Conservation (phyloP, 2,888 invertebrate species). For the Steromphala cineraria region DNA sequence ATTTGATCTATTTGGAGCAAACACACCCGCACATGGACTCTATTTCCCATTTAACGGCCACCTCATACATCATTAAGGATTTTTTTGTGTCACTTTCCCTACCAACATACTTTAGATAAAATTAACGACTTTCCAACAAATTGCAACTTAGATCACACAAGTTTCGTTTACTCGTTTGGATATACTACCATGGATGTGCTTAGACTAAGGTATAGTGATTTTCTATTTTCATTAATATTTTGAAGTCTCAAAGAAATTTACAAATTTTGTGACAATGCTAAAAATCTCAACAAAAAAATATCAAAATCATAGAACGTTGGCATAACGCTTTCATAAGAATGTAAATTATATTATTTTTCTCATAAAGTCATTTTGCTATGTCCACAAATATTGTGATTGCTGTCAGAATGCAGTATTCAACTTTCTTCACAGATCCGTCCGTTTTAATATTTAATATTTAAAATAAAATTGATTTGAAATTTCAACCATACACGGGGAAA, state of each 20-base stretch:
- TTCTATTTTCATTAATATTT: neutral
- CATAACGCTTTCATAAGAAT: too few species aligned
- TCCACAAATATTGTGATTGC: too few species aligned
- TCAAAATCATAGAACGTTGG: too few species aligned
- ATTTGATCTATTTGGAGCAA: neutral
- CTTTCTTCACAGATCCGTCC: too few species aligned
- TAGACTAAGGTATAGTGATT: neutral
- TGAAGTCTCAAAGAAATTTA: neutral
- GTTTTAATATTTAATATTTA: too few species aligned
- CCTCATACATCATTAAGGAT: neutral
- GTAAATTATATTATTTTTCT: too few species aligned
- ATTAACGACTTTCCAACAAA: neutral
- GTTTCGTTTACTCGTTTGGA: neutral
- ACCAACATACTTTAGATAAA: neutral
- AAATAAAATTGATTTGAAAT: too few species aligned
- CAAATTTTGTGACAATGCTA: too few species aligned
- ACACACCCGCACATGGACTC: conserved; percentile 2
- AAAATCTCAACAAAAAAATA: too few species aligned
- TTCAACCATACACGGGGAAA: too few species aligned
- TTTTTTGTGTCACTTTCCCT: neutral
- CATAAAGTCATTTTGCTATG: too few species aligned
- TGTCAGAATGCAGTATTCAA: too few species aligned
- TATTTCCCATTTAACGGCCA: neutral
- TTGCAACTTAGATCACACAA: neutral
- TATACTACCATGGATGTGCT: neutral